Percentiles rank a stretch among this genome's conserved stretches.
Evolutionary conservation across 2,888 invertebrate genomes (phyloP).

Genomic region (Plagiodera versicolora): DNA sequence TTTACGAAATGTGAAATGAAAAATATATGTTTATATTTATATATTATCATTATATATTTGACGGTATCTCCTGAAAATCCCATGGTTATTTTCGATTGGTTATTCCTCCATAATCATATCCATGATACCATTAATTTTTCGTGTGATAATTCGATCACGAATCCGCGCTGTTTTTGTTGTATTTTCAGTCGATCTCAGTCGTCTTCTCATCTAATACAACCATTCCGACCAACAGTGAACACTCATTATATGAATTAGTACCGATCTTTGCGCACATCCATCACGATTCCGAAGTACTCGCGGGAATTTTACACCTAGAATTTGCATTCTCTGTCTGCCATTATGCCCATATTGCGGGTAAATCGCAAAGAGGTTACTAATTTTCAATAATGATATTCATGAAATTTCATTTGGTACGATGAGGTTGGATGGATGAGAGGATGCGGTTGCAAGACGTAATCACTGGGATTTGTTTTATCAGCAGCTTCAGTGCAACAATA

Average conservation of each 20-base stretch:
- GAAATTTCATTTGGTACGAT: slow-evolving; percentile 11
- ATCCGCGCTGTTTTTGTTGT: too few species aligned
- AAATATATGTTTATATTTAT: too few species aligned
- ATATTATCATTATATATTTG: too few species aligned
- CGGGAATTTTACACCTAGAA: slow-evolving; percentile 25
- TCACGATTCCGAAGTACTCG: slow-evolving; percentile 21
- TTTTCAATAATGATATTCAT: slow-evolving; percentile 24
- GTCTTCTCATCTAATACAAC: slow-evolving; percentile 6
- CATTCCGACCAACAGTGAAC: neutral
- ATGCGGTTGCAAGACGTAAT: too few species aligned
- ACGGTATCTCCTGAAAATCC: too few species aligned
- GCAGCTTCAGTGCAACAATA: too few species aligned
- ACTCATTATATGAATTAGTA: slow-evolving; percentile 11
- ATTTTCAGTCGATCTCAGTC: too few species aligned
- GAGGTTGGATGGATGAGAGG: too few species aligned
- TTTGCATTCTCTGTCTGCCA: slow-evolving; percentile 16
- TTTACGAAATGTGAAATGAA: too few species aligned
- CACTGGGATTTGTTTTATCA: too few species aligned
- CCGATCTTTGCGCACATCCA: slow-evolving; percentile 13
- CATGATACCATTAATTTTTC: neutral
- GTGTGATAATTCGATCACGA: neutral
- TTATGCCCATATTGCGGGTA: slow-evolving; percentile 6
- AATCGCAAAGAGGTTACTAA: slow-evolving; percentile 7
- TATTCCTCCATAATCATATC: neutral
- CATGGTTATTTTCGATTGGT: too few species aligned